Evolutionary conservation across 2,797 vertebrate species (phyloP), one percentile per base, ranked within the genome.

Genomic region (Lepilemur ruficaudatus): DNA sequence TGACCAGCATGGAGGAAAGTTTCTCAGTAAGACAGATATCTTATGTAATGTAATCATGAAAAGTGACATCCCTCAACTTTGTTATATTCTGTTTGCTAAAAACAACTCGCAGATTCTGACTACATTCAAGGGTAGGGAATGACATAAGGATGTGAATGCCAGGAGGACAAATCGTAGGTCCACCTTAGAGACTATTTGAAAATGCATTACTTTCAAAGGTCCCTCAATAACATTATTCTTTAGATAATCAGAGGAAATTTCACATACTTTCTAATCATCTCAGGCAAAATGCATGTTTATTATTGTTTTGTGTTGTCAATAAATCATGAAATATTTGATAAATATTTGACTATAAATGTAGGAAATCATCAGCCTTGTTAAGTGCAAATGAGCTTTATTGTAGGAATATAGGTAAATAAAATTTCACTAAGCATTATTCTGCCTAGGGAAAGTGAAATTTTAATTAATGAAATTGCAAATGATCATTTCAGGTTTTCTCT

Each of bases 221-320:
- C 50, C 20, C 3, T 48, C 9, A 73, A 35, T 30, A 43, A 61
- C 41, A 28, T 48, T 86, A 11, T 73, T 35, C 38, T 89, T 82
- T 48, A 89, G 41, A 23, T n/a, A 61, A 48, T 52, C 13, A 41
- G 32, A 81, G 20, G 72, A 7, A 79, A n/a, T 59, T 72, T 41
- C 22, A 46, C n/a, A 12, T 50, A 43, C 30, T 59, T 81, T 87
- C 14, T 35, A 70, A 75, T 82, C 3, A 7, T 23, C 32, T 88
- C 2, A 20, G 52, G 22, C n/a, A 83, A 76, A 38, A 75, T 18
- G 14, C 5, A 20, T 82, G 50, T 43, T 69, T 93, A 46, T 65
- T 94, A 90, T 94, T 86, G 43, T 65, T 93, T 69, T 52, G 46
- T 92, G 57, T 80, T 94, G 32, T 90, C 57, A 73, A 63, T 38